Evolutionary conservation across 2,888 invertebrate species (phyloP), one percentile per base, ranked within the genome.

Genomic region (Deilephila elpenor): DNA sequence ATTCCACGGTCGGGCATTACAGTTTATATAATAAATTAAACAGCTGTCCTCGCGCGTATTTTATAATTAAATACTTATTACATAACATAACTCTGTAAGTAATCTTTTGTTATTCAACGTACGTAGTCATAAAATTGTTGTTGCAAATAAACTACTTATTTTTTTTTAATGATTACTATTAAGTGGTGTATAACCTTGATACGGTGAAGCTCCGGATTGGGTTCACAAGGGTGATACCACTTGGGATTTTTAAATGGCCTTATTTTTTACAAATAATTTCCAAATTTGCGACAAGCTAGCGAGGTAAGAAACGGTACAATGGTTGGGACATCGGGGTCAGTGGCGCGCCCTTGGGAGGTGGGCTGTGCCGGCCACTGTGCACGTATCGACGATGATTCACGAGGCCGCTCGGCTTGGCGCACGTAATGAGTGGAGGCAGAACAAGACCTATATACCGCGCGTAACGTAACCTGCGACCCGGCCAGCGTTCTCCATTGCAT

Each of bases 391-490:
- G 60, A 29, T 60, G 60, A 60, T 14, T 29, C 64, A 44, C 64
- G 51, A 11, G 19, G 56, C 44, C 44, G 14, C 44, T 56, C 19
- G 17, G n/a, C 56, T 56, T n/a, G 56, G 56, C 56, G 20, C 37
- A 72, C 56, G 56, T 62, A 62, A 62, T 34, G 17, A 62, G 53
- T 53, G 59, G n/a, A 20, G 56, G 29, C 64, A 64, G 34, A 76
- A 74, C 73, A 72, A 79, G 81, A 83, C 79, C 86, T 84, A 83
- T 83, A 82, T 82, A 78, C 74, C 79, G 79, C 78, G 78, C 82
- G 78, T 83, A 89, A 88, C 89, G 89, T 91, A 91, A 92, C 93
- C 92, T 92, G 89, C 91, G 92, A 92, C 92, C 92, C 83, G 82
- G 76, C 64, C 74, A 73, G 80, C 85, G 86, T 86, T 89, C 88